Percentiles rank a stretch among this genome's conserved stretches.
Evolutionary conservation across 2,888 invertebrate genomes (phyloP).

Genomic region (Papilio elwesi): DNA sequence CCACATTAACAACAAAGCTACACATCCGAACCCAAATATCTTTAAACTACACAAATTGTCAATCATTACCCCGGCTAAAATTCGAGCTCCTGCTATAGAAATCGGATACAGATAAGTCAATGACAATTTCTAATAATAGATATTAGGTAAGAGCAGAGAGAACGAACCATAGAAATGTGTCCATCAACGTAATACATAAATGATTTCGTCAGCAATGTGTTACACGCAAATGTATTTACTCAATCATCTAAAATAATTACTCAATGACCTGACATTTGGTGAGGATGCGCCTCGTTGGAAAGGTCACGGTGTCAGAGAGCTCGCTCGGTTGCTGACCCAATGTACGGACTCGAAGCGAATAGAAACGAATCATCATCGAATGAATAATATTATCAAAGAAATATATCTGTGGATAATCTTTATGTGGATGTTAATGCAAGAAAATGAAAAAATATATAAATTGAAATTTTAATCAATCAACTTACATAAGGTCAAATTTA

Average conservation of each 20-base stretch:
- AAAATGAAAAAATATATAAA: too few species aligned
- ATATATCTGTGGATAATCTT: not conserved
- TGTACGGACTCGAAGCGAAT: constrained; percentile 6
- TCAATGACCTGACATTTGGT: constrained; percentile 70
- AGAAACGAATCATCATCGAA: not conserved
- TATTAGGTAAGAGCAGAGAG: too few species aligned
- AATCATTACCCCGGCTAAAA: too few species aligned
- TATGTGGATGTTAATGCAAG: too few species aligned
- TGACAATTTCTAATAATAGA: too few species aligned
- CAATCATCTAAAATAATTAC: constrained; percentile 58
- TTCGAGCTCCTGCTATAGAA: not conserved
- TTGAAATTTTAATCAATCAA: too few species aligned
- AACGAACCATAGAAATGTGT: too few species aligned
- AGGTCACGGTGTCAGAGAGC: constrained; percentile 43
- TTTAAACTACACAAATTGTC: too few species aligned
- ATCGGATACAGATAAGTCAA: not conserved
- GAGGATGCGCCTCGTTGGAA: constrained; percentile 54
- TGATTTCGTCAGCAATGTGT: constrained; percentile 26
- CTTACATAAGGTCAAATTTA: too few species aligned
- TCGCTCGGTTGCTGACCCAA: constrained; percentile 59
- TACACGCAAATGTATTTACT: constrained; percentile 53
- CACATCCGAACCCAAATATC: too few species aligned
- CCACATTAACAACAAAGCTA: too few species aligned
- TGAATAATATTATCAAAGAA: not conserved
- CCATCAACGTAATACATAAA: constrained; percentile 12